phyloP scores from a whole-genome alignment of 2,888 invertebrate species.

The Automeris io region DNA sequence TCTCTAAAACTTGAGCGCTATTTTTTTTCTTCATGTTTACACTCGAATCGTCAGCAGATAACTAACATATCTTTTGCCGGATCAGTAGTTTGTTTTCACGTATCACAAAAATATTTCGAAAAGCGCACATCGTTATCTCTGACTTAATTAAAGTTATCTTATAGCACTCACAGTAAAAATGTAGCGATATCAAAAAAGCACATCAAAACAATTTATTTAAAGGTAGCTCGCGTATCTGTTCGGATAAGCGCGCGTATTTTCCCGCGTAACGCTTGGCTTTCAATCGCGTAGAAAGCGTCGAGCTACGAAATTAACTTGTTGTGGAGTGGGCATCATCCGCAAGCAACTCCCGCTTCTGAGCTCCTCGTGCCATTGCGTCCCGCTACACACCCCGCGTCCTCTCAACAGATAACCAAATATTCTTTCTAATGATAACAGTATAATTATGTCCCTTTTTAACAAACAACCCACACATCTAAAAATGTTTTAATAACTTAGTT shows the following conservation, averaged over 20 bases:
- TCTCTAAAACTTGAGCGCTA: conserved; percentile 44
- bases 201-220: not conserved
- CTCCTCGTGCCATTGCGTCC: conserved; percentile 30
- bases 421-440: conserved; percentile 24
- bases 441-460: conserved; percentile 23
- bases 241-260: conserved; percentile 19
- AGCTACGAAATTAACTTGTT: conserved; percentile 44
- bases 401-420: conserved; percentile 31
- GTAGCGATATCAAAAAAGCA: not conserved
- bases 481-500: no score
- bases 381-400: conserved; percentile 41
- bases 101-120: conserved; percentile 2
- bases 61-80: conserved; percentile 2
- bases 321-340: conserved; percentile 51
- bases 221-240: not conserved
- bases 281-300: conserved; percentile 44
- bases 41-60: conserved; percentile 13
- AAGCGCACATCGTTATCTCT: conserved; percentile 1
- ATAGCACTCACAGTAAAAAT: conserved; percentile 7
- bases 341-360: conserved; percentile 46
- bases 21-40: conserved; percentile 40
- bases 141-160: conserved; percentile 5
- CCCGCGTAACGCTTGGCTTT: conserved; percentile 20
- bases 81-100: conserved; percentile 7
- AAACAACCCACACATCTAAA: no score